Evolutionary conservation across 2,113 vertebrate genomes (phyloP), one percentile per base, ranked within the genome.

Genomic region (Chloebia gouldiae): DNA sequence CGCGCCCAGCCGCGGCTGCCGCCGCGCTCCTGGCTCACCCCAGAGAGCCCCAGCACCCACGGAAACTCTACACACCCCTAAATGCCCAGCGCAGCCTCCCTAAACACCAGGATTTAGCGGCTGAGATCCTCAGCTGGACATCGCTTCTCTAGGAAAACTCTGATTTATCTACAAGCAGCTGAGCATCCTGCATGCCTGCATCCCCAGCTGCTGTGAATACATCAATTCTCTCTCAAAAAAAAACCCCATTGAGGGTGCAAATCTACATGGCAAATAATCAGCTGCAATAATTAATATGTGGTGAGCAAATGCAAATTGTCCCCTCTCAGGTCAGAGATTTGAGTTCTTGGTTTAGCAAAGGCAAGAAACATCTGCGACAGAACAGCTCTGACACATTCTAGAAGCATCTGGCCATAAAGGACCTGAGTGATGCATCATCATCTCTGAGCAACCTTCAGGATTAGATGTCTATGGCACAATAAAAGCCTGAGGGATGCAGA

Each of bases 21-120:
- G n/a, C n/a, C n/a, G 0, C 17, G 16, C 7, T 31, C 25, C 2
- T 27, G 4, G 3, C 0, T 28, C 47, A 10, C n/a, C 42, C 10
- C 70, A 2, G 28, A 37, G n/a, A 24, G 1, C 22, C 15, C 44
- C 45, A 2, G 15, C 9, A 2, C 63, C 25, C 20, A 4, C 5
- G 3, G 6, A 42, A 18, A 2, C 20, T 31, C 14, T 5, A 5
- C 14, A 35, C 31, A 44, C 0, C 8, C 40, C 21, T 15, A 2
- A 27, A 40, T 8, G 40, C 70, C 40, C 40, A 2, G 23, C 0
- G 5, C 11, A 51, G 54, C 42, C 37, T 19, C 54, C 39, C 24
- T 9, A 14, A 45, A 63, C 17, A 23, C 53, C 72, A 0, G 2
- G 40, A 16, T 35, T 72, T 44, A 20, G 28, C 2, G 33, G 1